Conservation (phyloP, 2,888 invertebrate genomes). For the Hesperia comma region DNA sequence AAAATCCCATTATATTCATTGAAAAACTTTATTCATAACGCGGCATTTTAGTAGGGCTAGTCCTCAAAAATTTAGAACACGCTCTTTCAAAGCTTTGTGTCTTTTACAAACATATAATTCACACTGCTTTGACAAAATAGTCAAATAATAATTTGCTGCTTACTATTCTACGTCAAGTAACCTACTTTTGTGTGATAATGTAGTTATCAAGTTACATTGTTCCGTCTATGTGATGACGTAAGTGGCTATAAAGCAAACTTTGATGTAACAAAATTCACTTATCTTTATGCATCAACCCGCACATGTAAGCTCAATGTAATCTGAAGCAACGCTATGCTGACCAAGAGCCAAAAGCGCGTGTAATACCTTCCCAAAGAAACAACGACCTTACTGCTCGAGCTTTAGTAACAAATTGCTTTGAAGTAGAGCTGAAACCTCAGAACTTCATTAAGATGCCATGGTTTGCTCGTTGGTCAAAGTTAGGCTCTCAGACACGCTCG, state of each 20-base stretch:
- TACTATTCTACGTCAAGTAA: too few relatives aligned
- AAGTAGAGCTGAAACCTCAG: slow-evolving; percentile 55
- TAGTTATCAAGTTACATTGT: not conserved
- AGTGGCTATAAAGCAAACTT: not conserved
- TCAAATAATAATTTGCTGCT: too few relatives aligned
- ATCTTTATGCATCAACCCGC: slow-evolving; percentile 1
- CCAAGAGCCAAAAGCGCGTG: slow-evolving; percentile 51
- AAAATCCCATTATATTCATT: too few relatives aligned
- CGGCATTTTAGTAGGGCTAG: too few relatives aligned
- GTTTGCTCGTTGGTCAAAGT: slow-evolving; percentile 69
- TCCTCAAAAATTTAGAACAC: too few relatives aligned
- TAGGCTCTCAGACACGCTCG: slow-evolving; percentile 63
- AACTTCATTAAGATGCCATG: slow-evolving; percentile 78
- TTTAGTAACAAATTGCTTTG: slow-evolving; percentile 54
- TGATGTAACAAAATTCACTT: slow-evolving; percentile 1
- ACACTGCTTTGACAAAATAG: too few relatives aligned
- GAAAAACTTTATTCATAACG: too few relatives aligned
- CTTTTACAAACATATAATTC: too few relatives aligned
- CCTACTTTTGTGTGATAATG: too few relatives aligned
- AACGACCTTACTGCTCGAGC: slow-evolving; percentile 50
- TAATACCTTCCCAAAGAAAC: slow-evolving; percentile 46
- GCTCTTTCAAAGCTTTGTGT: too few relatives aligned
- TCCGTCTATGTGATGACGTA: not conserved
- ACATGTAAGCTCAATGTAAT: slow-evolving; percentile 20
- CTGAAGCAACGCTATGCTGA: slow-evolving; percentile 45